Conservation (phyloP, 2,113 vertebrate species). For the Charina bottae region DNA sequence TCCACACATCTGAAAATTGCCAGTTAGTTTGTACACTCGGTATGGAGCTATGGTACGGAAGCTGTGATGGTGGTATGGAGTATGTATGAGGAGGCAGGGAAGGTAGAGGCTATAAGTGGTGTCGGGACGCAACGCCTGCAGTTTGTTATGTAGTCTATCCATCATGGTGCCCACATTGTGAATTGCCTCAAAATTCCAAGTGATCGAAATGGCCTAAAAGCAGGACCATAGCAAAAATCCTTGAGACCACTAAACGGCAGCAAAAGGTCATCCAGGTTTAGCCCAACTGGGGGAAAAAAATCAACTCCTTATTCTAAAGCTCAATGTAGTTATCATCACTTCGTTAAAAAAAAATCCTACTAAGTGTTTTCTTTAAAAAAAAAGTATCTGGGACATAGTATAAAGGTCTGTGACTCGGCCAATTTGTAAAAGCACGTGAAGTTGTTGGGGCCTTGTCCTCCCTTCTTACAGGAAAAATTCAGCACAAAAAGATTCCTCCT, state of each 20-base stretch:
- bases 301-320: not conserved
- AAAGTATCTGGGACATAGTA: not conserved
- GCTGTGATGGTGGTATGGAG: not conserved
- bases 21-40: too few species aligned
- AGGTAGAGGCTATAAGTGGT: too few species aligned
- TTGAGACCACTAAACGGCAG: not conserved
- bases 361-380: not conserved
- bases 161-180: not conserved
- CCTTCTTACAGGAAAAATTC: not conserved
- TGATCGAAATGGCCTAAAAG: not conserved
- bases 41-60: not conserved
- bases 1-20: too few species aligned
- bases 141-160: not conserved
- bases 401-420: not conserved
- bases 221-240: not conserved
- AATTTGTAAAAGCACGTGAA: not conserved
- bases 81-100: not conserved
- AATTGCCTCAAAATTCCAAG: not conserved
- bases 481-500: not conserved
- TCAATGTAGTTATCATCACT: not conserved
- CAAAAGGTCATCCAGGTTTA: not conserved
- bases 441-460: not conserved
- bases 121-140: not conserved
- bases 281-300: not conserved
- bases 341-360: not conserved